phyloP scores from a whole-genome alignment of 92 coral and sea anemone species.

The Porites cylindrica region DNA sequence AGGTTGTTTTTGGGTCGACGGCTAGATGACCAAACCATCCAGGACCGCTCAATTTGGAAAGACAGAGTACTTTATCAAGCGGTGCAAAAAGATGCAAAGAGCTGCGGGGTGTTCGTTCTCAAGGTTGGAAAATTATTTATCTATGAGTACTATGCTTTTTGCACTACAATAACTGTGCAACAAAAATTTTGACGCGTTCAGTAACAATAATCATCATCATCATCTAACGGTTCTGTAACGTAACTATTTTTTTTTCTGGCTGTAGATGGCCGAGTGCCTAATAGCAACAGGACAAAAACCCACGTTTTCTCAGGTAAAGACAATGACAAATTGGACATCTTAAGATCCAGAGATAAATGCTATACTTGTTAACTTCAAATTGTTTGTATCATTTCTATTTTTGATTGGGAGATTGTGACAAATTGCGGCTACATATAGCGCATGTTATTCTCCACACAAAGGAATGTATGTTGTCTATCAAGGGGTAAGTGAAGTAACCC shows the following conservation, averaged over 20 bases:
- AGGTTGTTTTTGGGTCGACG: slow-evolving; percentile 1
- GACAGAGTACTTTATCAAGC: not conserved
- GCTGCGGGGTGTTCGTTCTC: slow-evolving; percentile 4
- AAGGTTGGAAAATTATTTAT: not conserved
- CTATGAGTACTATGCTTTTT: not conserved
- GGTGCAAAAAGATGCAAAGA: not conserved
- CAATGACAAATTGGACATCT: not conserved
- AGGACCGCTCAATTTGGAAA: slow-evolving; percentile 1
- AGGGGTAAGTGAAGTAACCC: not conserved
- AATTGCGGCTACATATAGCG: slow-evolving; percentile 1
- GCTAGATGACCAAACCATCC: not conserved
- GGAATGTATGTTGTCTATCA: not conserved
- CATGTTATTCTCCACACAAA: slow-evolving; percentile 11
- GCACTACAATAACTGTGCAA: not conserved
- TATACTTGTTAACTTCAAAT: not conserved
- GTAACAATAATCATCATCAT: no score
- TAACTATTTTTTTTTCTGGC: not conserved
- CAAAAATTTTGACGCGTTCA: not conserved
- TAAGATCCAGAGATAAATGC: not conserved
- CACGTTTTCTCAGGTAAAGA: not conserved
- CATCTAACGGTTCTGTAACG: not conserved
- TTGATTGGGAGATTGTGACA: not conserved
- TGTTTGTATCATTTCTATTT: not conserved
- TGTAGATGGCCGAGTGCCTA: slow-evolving; percentile 2
- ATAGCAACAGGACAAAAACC: not conserved